Evolutionary conservation across 2,113 vertebrate species (phyloP).

Genomic region (Pseudorhombus dupliciocellatus): DNA sequence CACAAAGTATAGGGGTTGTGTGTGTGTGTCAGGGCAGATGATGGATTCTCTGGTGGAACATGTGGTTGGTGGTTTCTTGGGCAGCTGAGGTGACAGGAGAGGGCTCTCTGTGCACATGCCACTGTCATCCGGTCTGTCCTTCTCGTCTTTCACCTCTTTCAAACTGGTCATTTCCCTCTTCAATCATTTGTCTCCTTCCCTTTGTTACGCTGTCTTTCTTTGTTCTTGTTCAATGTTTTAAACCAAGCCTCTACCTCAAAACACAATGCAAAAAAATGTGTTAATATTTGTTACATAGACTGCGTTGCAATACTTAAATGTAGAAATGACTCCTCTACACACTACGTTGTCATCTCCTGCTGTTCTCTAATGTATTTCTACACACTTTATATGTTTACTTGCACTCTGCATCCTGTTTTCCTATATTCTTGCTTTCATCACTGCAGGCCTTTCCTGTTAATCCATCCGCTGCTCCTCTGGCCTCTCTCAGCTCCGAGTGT

Average conservation of each 20-base stretch:
- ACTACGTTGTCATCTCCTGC: neutral
- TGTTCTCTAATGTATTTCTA: conserved; percentile 9
- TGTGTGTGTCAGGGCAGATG: conserved; percentile 48
- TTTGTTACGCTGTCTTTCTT: conserved; percentile 16
- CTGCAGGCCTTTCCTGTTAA: conserved; percentile 66
- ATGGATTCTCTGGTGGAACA: conserved; percentile 66
- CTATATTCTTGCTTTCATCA: conserved; percentile 30
- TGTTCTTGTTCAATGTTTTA: neutral
- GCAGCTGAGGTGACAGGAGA: conserved; percentile 62
- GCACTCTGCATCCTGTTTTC: conserved; percentile 15
- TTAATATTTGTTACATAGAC: neutral
- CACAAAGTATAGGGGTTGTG: conserved; percentile 37
- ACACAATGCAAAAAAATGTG: neutral
- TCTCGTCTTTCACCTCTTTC: conserved; percentile 21
- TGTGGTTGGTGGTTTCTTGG: conserved; percentile 63
- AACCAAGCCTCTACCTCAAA: neutral
- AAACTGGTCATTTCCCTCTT: conserved; percentile 19
- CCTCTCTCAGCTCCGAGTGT: conserved; percentile 49
- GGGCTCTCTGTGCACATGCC: conserved; percentile 61
- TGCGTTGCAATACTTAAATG: neutral
- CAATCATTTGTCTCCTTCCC: conserved; percentile 2
- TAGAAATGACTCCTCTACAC: neutral
- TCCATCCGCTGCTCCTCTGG: conserved; percentile 60
- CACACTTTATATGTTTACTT: conserved; percentile 43
- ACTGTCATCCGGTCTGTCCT: conserved; percentile 33